phyloP scores from a whole-genome alignment of 2,888 invertebrate species.

The Axea sp. region DNA sequence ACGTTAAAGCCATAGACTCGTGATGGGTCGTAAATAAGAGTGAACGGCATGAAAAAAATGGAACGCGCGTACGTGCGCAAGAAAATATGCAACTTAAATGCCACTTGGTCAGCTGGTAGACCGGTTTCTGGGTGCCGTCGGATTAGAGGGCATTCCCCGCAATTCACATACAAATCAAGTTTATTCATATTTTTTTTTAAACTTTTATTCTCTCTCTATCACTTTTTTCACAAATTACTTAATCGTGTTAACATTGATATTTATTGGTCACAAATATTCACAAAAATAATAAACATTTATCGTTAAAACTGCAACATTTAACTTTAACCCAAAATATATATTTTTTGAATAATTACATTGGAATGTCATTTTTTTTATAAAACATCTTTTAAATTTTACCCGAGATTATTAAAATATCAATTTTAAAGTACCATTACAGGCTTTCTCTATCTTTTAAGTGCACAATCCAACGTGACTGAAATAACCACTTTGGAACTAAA shows the following conservation, averaged over 20 bases:
- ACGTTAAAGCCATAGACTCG: slow-evolving; percentile 23
- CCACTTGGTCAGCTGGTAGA: slow-evolving; percentile 38
- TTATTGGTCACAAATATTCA: slow-evolving; percentile 5
- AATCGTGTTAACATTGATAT: slow-evolving; percentile 34
- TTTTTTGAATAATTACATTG: too few species aligned
- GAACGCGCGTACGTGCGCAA: slow-evolving; percentile 29
- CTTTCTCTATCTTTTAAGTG: slow-evolving; percentile 6
- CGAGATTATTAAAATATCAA: too few species aligned
- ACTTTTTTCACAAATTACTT: slow-evolving; percentile 13
- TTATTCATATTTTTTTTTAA: too few species aligned
- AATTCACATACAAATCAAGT: background rate
- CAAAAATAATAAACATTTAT: too few species aligned
- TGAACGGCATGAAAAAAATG: slow-evolving; percentile 31
- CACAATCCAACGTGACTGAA: slow-evolving; percentile 18
- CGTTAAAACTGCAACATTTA: too few species aligned
- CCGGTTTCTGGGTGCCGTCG: slow-evolving; percentile 42
- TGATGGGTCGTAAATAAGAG: slow-evolving; percentile 38
- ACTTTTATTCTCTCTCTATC: too few species aligned
- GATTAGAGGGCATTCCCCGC: slow-evolving; percentile 34
- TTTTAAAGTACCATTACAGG: too few species aligned
- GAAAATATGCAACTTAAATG: slow-evolving; percentile 28
- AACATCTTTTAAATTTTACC: too few species aligned
- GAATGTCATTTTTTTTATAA: too few species aligned
- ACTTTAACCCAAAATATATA: too few species aligned
- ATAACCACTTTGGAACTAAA: background rate